phyloP scores from a whole-genome alignment of 2,797 vertebrate genomes.

The Anguilla marmorata region DNA sequence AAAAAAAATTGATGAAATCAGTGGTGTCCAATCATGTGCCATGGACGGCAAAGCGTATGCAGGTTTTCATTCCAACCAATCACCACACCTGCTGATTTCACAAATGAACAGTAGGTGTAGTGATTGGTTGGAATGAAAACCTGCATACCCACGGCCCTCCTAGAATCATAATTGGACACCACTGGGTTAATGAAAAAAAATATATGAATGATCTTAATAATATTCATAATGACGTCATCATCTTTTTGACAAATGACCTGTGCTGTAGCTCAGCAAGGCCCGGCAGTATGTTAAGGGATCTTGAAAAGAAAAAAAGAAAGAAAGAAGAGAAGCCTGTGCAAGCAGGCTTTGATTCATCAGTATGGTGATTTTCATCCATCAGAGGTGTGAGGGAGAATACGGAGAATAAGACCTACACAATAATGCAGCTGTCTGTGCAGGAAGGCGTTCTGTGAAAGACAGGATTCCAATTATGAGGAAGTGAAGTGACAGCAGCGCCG shows the following conservation, averaged over 20 bases:
- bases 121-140: too few relatives aligned
- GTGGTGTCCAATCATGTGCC: too few relatives aligned
- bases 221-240: background rate
- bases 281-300: background rate
- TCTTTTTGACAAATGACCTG: background rate
- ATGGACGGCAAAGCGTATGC: too few relatives aligned
- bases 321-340: constrained; percentile 12
- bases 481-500: background rate
- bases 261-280: background rate
- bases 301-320: background rate
- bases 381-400: background rate
- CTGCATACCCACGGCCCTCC: too few relatives aligned
- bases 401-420: background rate
- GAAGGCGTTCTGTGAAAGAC: background rate
- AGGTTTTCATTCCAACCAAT: too few relatives aligned
- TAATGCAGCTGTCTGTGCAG: background rate
- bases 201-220: background rate
- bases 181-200: background rate
- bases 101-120: too few relatives aligned
- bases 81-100: too few relatives aligned
- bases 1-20: too few relatives aligned
- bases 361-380: background rate
- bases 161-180: too few relatives aligned
- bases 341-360: background rate
- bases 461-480: background rate